A percentile compares a stretch with the other conserved stretches of the same genome.
Conservation (phyloP, 2,888 invertebrate genomes). For the Caenorhabditis becei region DNA sequence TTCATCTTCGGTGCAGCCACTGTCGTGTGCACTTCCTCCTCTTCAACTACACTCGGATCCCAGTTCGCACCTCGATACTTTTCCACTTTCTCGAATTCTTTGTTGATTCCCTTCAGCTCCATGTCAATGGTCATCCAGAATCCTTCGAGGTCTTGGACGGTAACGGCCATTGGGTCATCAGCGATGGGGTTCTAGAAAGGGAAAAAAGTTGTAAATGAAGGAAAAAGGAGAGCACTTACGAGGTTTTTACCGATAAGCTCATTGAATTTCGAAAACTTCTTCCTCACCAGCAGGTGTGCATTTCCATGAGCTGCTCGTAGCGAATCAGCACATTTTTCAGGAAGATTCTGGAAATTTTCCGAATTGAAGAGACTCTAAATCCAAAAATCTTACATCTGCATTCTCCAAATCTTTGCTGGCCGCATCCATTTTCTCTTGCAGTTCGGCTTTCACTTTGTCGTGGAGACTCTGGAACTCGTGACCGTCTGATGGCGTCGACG, state of each 20-base stretch:
- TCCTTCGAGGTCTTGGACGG: slow-evolving; percentile 67
- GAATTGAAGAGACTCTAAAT: background rate
- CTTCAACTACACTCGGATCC: slow-evolving; percentile 34
- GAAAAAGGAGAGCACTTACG: slow-evolving; percentile 21
- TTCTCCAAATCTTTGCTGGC: slow-evolving; percentile 55
- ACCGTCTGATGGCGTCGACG: slow-evolving; percentile 42
- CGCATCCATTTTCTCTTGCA: slow-evolving; percentile 49
- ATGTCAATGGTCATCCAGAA: slow-evolving; percentile 72
- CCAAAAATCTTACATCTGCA: slow-evolving; percentile 23
- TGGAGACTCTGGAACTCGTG: slow-evolving; percentile 48
- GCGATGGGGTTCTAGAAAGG: slow-evolving; percentile 61
- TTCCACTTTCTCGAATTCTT: slow-evolving; percentile 52
- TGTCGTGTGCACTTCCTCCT: slow-evolving; percentile 31
- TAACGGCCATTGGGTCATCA: slow-evolving; percentile 61
- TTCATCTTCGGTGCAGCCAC: slow-evolving; percentile 11
- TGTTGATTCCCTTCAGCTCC: slow-evolving; percentile 67
- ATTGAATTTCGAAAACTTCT: slow-evolving; percentile 62
- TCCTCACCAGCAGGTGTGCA: slow-evolving; percentile 60
- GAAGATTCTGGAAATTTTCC: slow-evolving; percentile 10
- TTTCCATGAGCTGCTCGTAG: slow-evolving; percentile 62
- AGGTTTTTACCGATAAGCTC: slow-evolving; percentile 60
- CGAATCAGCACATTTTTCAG: slow-evolving; percentile 57
- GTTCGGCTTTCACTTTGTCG: slow-evolving; percentile 31
- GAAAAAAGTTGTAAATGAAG: background rate
- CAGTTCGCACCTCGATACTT: slow-evolving; percentile 41